A percentile compares a stretch with the other conserved stretches of the same genome.
Evolutionary conservation across 2,113 vertebrate genomes (phyloP).

Genomic region (Siphamia tubifer): DNA sequence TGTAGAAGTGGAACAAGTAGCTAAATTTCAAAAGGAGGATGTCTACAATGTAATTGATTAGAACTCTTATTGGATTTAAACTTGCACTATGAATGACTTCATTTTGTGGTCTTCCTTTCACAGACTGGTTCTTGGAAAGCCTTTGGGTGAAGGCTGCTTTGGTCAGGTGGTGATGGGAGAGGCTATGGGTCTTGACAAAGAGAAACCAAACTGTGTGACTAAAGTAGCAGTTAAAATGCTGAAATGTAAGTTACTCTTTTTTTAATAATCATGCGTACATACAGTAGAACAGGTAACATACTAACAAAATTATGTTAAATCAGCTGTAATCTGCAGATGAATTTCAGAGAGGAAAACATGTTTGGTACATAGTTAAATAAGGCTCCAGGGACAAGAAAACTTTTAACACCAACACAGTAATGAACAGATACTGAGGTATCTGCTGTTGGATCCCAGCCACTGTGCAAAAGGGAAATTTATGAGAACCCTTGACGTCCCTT

Average conservation of each 20-base stretch:
- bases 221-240: constrained; percentile 99
- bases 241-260: constrained; percentile 84
- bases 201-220: constrained; percentile 91
- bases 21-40: too few species aligned
- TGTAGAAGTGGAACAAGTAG: too few species aligned
- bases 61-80: too few species aligned
- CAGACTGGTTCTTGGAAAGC: constrained; percentile 95
- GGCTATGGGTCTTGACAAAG: constrained; percentile 93
- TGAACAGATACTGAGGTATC: constrained; percentile 36
- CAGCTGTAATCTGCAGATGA: not conserved
- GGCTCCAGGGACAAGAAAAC: not conserved
- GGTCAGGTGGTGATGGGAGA: constrained; percentile 97
- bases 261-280: not conserved
- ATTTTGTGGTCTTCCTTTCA: not conserved
- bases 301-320: not conserved
- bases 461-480: constrained; percentile 47
- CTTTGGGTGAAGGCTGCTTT: constrained; percentile 96
- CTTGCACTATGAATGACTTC: not conserved
- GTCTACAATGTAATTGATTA: too few species aligned
- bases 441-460: constrained; percentile 47
- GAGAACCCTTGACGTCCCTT: constrained; percentile 57
- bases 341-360: not conserved
- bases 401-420: constrained; percentile 13
- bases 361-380: not conserved
- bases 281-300: not conserved